These are phyloP conservation scores for Adelphocoris suturalis DNA, from an alignment of 2,888 invertebrate species.

Conservation along the genomic window DNA sequence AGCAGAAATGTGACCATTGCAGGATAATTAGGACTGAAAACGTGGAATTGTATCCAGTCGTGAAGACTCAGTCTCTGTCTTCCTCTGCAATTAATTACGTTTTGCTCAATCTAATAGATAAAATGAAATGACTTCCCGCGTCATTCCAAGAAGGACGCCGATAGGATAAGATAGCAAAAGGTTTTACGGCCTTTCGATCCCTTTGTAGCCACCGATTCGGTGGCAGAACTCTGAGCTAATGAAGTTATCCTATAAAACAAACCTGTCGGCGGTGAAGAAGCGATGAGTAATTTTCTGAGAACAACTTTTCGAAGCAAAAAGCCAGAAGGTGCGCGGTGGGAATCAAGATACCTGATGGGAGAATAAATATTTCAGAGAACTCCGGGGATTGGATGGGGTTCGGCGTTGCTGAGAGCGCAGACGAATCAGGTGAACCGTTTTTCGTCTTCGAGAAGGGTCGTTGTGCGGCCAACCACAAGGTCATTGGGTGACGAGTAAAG, in stretches of 20 bases:
- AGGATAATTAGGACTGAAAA: too few relatives aligned
- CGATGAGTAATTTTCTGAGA: not conserved
- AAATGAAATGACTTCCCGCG: too few relatives aligned
- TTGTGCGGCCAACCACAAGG: conserved; percentile 11
- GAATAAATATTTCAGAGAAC: not conserved
- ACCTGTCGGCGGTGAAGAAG: not conserved
- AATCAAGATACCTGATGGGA: conserved; percentile 7
- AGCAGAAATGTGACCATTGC: too few relatives aligned
- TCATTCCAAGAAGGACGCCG: too few relatives aligned
- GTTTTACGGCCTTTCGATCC: too few relatives aligned
- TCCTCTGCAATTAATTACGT: too few relatives aligned
- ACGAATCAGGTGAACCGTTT: not conserved
- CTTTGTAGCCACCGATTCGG: too few relatives aligned
- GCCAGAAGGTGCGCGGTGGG: not conserved
- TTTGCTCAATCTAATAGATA: too few relatives aligned
- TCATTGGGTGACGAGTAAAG: not conserved
- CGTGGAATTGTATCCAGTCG: too few relatives aligned
- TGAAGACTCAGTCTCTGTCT: too few relatives aligned
- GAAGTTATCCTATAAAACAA: not conserved
- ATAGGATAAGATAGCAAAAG: too few relatives aligned
- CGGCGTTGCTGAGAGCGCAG: not conserved
- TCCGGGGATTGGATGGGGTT: not conserved
- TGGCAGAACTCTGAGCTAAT: too few relatives aligned
- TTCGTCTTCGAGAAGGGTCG: not conserved
- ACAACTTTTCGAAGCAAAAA: not conserved